phyloP scores from a whole-genome alignment of 2,888 invertebrate species.

The Serripes groenlandicus region DNA sequence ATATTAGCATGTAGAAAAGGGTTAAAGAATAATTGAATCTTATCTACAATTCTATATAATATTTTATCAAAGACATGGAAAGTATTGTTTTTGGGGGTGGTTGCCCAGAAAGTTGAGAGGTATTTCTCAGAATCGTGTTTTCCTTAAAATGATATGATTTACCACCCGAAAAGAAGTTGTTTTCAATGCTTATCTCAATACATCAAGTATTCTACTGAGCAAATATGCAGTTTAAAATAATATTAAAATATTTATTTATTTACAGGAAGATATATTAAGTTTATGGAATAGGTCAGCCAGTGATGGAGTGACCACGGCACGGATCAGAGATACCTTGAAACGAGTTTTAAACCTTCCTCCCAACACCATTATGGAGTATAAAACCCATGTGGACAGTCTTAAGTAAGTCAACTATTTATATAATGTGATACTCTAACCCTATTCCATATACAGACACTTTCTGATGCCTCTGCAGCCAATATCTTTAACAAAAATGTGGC shows the following conservation, averaged over 20 bases:
- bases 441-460: background rate
- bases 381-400: conserved; percentile 90
- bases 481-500: background rate
- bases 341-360: conserved; percentile 97
- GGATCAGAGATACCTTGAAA: conserved; percentile 97
- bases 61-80: too few relatives aligned
- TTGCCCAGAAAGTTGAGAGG: too few relatives aligned
- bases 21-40: too few relatives aligned
- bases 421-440: background rate
- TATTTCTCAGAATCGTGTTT: too few relatives aligned
- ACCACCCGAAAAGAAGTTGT: too few relatives aligned
- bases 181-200: too few relatives aligned
- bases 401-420: conserved; percentile 89
- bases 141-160: too few relatives aligned
- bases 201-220: too few relatives aligned
- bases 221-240: background rate
- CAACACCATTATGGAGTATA: conserved; percentile 97
- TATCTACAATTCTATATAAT: too few relatives aligned
- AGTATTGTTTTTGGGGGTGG: too few relatives aligned
- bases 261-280: conserved; percentile 96
- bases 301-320: conserved; percentile 94
- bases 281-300: conserved; percentile 98
- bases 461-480: background rate
- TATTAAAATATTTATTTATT: background rate
- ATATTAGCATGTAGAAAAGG: too few relatives aligned